Evolutionary conservation across 2,113 vertebrate species (phyloP).

Genomic region (Bombycilla garrulus): DNA sequence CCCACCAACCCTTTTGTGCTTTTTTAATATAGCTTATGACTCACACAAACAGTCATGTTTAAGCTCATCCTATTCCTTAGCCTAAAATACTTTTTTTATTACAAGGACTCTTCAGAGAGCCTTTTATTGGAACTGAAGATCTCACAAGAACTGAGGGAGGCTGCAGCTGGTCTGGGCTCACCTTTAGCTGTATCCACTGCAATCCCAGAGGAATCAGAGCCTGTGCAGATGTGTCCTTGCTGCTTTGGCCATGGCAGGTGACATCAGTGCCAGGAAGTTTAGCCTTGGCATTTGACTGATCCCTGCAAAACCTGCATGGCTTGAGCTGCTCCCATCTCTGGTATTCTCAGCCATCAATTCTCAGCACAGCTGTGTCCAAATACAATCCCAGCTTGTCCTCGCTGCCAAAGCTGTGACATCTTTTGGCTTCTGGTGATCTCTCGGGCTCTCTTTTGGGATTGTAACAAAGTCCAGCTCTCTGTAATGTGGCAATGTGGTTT

Average conservation of each 20-base stretch:
- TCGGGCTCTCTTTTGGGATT: neutral
- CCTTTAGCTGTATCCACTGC: neutral
- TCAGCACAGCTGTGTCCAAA: neutral
- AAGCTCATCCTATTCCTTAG: neutral
- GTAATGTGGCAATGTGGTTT: rapidly evolving
- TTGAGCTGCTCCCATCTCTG: neutral
- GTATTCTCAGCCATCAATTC: neutral
- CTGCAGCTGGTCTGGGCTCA: neutral
- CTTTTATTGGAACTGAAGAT: neutral
- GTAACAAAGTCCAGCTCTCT: neutral
- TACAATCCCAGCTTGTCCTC: neutral
- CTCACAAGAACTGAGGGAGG: neutral
- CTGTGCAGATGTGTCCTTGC: neutral
- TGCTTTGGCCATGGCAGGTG: neutral
- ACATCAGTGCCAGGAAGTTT: neutral
- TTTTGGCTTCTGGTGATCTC: neutral
- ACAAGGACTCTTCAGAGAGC: neutral
- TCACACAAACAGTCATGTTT: neutral
- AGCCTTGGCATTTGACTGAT: neutral
- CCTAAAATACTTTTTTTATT: neutral
- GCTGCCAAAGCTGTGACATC: neutral
- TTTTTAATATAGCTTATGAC: neutral
- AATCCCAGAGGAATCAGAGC: neutral
- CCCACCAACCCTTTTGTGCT: neutral
- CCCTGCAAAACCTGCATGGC: neutral